phyloP scores from a whole-genome alignment of 2,797 vertebrate species.

The Sphaeramia orbicularis region DNA sequence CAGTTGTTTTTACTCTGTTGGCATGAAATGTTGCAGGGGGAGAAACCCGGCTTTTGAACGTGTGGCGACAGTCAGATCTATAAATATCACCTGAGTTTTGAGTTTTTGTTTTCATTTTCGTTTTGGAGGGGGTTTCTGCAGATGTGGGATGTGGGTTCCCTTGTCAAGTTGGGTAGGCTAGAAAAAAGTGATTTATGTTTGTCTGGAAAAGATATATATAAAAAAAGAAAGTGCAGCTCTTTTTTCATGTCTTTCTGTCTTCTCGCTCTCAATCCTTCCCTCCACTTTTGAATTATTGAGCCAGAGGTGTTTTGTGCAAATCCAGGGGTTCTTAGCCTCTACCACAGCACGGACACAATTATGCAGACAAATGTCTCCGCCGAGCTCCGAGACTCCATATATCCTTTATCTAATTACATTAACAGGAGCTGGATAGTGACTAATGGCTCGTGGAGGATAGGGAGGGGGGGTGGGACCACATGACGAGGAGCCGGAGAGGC shows the following conservation, averaged over 20 bases:
- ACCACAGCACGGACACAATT: conserved; percentile 61
- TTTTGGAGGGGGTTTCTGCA: background rate
- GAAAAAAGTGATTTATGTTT: conserved; percentile 32
- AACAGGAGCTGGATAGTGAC: conserved; percentile 78
- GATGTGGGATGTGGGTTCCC: background rate
- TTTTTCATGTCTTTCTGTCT: background rate
- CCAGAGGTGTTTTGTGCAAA: conserved; percentile 61
- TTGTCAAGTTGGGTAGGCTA: conserved; percentile 11
- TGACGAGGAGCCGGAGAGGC: conserved; percentile 56
- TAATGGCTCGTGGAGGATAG: conserved; percentile 69
- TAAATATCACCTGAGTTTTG: conserved; percentile 52
- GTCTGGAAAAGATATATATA: conserved; percentile 27
- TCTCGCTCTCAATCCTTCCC: background rate
- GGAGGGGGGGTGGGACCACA: conserved; percentile 20
- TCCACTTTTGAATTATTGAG: conserved; percentile 34
- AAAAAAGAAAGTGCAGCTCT: conserved; percentile 7
- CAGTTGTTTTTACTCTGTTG: conserved; percentile 36
- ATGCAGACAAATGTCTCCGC: conserved; percentile 75
- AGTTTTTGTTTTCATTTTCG: background rate
- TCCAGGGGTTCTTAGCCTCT: conserved; percentile 52
- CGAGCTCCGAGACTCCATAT: conserved; percentile 67
- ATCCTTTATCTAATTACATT: conserved; percentile 82
- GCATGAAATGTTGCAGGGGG: background rate
- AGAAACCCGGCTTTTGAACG: background rate
- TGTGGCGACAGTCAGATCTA: conserved; percentile 46